Evolutionary conservation across 2,888 invertebrate species (phyloP), one percentile per base, ranked within the genome.

Genomic region (Omphaloscelis lunosa): DNA sequence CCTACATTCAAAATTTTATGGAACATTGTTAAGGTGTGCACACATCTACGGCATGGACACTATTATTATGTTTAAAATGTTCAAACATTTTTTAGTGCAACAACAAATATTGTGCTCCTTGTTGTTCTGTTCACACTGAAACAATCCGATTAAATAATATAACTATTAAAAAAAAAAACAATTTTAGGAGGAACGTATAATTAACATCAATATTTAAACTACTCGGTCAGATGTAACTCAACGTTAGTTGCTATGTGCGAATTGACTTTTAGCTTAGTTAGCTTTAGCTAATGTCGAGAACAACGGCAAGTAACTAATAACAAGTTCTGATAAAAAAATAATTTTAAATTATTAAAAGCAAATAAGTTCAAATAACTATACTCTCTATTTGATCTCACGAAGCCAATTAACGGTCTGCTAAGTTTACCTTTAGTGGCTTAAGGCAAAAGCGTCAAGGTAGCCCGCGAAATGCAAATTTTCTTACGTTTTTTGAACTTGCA

Each of bases 191-290:
- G 2, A 39, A 59, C 23, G 17, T 48, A 23, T 48, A 7, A 48
- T 17, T 59, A 48, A 34, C 0, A 27, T n/a, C 0, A 27, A 66
- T 79, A 76, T 48, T 39, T 6, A 27, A 61, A 39, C 20, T 62
- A 17, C n/a, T n/a, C 7, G 3, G 74, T 80, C 34, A 45, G 61
- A 73, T 62, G 80, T 17, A 27, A 48, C 45, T 80, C 53, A 73
- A 17, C 53, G 34, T 73, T 17, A 73, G 59, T 6, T 29, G 6
- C 9, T 45, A 34, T 70, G 48, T n/a, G 71, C 2, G 45, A 20
- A 34, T 48, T 12, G 17, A 70, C 27, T 20, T 8, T 39, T 20
- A 34, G 11, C 23, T 34, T n/a, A 20, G 17, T 11, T n/a, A 6
- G 11, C 20, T 68, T 34, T 34, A 58, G 12, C 17, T 69, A n/a